These are phyloP conservation scores for Sminthopsis crassicaudata DNA, from an alignment of 2,113 vertebrate genomes.

Conservation along the genomic window DNA sequence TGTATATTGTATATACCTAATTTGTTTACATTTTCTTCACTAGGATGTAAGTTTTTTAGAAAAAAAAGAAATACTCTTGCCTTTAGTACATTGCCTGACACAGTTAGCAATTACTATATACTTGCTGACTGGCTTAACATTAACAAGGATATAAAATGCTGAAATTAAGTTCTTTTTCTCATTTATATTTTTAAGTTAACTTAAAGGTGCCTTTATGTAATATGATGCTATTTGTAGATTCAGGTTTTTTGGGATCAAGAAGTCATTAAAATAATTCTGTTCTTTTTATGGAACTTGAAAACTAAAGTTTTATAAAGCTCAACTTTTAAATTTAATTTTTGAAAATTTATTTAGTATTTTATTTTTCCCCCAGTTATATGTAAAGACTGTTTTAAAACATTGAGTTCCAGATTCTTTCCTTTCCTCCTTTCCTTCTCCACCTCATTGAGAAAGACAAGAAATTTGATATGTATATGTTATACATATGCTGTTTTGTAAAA, in stretches of 20 bases:
- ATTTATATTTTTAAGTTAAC: constrained; percentile 23
- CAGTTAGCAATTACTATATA: background rate
- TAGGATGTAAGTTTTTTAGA: background rate
- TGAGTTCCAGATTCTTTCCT: too few relatives aligned
- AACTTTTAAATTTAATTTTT: background rate
- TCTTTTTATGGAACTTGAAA: constrained; percentile 1
- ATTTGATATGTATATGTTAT: too few relatives aligned
- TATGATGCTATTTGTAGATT: background rate
- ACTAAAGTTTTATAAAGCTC: background rate
- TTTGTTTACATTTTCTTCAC: background rate
- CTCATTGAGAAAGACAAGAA: too few relatives aligned
- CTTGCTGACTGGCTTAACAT: background rate
- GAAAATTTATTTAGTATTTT: too few relatives aligned
- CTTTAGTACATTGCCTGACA: background rate
- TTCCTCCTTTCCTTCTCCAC: too few relatives aligned
- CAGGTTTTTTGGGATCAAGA: background rate
- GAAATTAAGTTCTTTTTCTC: constrained; percentile 41
- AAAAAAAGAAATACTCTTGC: background rate
- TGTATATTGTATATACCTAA: background rate
- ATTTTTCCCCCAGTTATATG: too few relatives aligned
- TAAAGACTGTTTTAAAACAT: too few relatives aligned
- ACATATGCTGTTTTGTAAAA: too few relatives aligned
- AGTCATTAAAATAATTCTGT: background rate
- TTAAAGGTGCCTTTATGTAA: constrained; percentile 31
- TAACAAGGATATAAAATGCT: constrained; percentile 5